Evolutionary conservation across 1,140 invertebrate species (phyloP).

Genomic region (Varroa destructor): DNA sequence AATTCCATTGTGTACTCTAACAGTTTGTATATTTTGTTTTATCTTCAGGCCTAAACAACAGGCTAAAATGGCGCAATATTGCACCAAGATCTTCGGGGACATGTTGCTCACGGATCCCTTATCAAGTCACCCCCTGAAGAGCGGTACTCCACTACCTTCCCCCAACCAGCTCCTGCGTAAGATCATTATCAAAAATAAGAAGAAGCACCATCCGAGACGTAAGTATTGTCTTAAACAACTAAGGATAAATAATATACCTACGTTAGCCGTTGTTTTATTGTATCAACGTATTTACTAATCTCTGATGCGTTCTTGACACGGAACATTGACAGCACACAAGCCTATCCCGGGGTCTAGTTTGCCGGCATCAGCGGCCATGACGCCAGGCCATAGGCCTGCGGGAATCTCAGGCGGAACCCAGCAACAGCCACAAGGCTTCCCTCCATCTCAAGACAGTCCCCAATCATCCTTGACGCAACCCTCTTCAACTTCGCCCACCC

Average conservation of each 20-base stretch:
- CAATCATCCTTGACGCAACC: too few relatives aligned
- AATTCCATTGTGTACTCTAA: too few relatives aligned
- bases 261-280: too few relatives aligned
- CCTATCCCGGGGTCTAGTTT: conserved; percentile 19
- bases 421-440: too few relatives aligned
- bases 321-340: conserved; percentile 19
- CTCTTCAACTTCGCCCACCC: too few relatives aligned
- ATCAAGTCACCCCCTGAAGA: conserved; percentile 62
- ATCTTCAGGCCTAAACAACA: conserved; percentile 65
- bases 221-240: not conserved
- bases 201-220: conserved; percentile 61
- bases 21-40: not conserved
- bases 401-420: conserved; percentile 16
- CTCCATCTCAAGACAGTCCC: too few relatives aligned
- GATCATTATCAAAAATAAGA: conserved; percentile 97
- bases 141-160: conserved; percentile 67
- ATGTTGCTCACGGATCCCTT: conserved; percentile 79
- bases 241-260: too few relatives aligned
- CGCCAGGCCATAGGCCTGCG: conserved; percentile 25
- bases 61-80: conserved; percentile 95
- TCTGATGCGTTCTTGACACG: too few relatives aligned
- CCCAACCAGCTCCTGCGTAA: conserved; percentile 69
- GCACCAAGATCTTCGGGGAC: conserved; percentile 83
- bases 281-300: too few relatives aligned
- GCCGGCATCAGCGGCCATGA: conserved; percentile 1